phyloP scores from a whole-genome alignment of 1,140 invertebrate genomes.

The Brachionus angularis region DNA sequence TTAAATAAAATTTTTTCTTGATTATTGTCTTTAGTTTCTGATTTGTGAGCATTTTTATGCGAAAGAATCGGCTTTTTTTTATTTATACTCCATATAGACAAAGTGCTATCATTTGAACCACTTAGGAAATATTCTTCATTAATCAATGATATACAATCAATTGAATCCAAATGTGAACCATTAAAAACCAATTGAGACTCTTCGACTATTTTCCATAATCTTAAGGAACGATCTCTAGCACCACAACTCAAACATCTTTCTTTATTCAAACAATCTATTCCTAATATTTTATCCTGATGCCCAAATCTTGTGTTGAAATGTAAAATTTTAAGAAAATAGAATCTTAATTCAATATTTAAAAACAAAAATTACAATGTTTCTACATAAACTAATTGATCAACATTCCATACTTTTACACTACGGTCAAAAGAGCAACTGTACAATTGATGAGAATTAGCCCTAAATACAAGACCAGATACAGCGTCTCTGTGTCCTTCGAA shows the following conservation, averaged over 20 bases:
- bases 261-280: slow-evolving; percentile 72
- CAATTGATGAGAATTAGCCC: slow-evolving; percentile 77
- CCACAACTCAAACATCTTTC: slow-evolving; percentile 83
- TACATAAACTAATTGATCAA: slow-evolving; percentile 90
- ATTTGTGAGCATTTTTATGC: slow-evolving; percentile 37
- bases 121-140: slow-evolving; percentile 88
- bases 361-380: slow-evolving; percentile 73
- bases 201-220: slow-evolving; percentile 92
- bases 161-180: slow-evolving; percentile 62
- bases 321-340: too few species aligned
- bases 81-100: slow-evolving; percentile 36
- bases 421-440: slow-evolving; percentile 77
- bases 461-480: slow-evolving; percentile 72
- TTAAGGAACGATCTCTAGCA: slow-evolving; percentile 74
- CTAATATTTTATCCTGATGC: slow-evolving; percentile 76
- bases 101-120: slow-evolving; percentile 49
- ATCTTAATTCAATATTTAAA: not conserved
- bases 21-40: slow-evolving; percentile 66
- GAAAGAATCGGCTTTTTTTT: slow-evolving; percentile 41
- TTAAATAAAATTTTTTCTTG: slow-evolving; percentile 80
- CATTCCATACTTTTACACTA: slow-evolving; percentile 80
- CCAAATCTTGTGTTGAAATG: slow-evolving; percentile 66
- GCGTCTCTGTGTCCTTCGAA: slow-evolving; percentile 63
- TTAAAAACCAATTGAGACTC: slow-evolving; percentile 89
- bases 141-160: slow-evolving; percentile 80